These are phyloP conservation scores for Berghia stephanieae DNA, from an alignment of 1,140 invertebrate species.

Conservation along the genomic window DNA sequence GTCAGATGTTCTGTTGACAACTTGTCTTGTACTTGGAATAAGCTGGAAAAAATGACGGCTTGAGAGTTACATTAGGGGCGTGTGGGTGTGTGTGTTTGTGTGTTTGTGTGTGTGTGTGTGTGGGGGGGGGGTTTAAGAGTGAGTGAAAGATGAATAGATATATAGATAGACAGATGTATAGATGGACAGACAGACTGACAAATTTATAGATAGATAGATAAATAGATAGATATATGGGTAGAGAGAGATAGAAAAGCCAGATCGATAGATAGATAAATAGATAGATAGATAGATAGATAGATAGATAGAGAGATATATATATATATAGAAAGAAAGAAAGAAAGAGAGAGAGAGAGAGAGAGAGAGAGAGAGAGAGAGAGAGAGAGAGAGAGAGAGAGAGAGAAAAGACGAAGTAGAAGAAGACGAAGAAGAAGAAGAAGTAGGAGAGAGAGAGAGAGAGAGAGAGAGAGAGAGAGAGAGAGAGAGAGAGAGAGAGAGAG, in stretches of 20 bases:
- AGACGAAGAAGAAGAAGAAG: not conserved
- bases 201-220: no score
- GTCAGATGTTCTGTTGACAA: no score
- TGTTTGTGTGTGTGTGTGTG: no score
- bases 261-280: no score
- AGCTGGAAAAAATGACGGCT: not conserved
- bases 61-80: not conserved
- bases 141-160: no score
- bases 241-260: no score
- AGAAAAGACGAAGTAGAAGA: not conserved
- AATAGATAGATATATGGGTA: no score
- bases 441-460: not conserved
- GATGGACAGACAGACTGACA: no score
- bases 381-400: slow-evolving; percentile 9
- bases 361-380: slow-evolving; percentile 14
- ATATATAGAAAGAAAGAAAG: slow-evolving; percentile 25
- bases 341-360: slow-evolving; percentile 3
- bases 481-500: not conserved
- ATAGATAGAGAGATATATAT: slow-evolving; percentile 25
- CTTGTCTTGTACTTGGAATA: no score
- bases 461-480: slow-evolving; percentile 1
- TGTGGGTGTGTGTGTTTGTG: no score
- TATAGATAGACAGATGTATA: no score
- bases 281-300: slow-evolving; percentile 8
- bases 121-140: no score